Base-by-base conservation (phyloP, 2,888 invertebrate species). In the Ochlodes sylvanus region DNA sequence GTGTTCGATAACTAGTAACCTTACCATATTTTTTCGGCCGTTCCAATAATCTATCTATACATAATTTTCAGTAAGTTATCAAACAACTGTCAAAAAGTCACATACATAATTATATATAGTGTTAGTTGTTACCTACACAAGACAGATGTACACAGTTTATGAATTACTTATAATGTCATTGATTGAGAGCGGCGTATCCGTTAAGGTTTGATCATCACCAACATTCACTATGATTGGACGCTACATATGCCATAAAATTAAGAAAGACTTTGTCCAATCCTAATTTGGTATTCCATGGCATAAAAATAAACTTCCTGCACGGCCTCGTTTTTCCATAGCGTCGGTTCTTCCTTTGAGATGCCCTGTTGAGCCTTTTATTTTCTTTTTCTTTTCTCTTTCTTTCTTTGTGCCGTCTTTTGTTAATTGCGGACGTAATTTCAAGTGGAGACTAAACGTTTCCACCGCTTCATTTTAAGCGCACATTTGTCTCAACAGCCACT, bases 371-470 rank as follows among this genome's bases (percentile, higher is more conserved):
- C 38, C 47, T 61, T 66, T 61, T 54, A 50, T 57, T 50, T 50
- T 58, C 34, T 67, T 61, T 19, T 47, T 47, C 44, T 55, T 19
- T 56, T 61, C 41, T 56, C 55, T 55, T 55, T 32, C 34, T 15
- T 61, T 34, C 42, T 60, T 60, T 66, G 60, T 41, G 47, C 57
- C 44, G 44, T 38, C 67, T 61, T 62, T 62, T 67, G 67, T 67
- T 67, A 67, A 67, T 67, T 67, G 61, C 61, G 61, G 47, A 47
- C 67, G 38, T 67, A 67, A 67, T 67, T 67, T 62, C 56, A 67
- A 62, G 67, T 61, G 60, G 66, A 67, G 67, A 56, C 47, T 67
- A 67, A 61, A 38, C 61, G 67, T 56, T 67, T 62, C 47, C 67
- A 67, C 56, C 47, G 67, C 47, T 67, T 67, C 61, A 21, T 67